Percentiles rank a stretch among this genome's conserved stretches.
phyloP scores from a whole-genome alignment of 2,888 invertebrate genomes.

The Drosophila leonis region DNA sequence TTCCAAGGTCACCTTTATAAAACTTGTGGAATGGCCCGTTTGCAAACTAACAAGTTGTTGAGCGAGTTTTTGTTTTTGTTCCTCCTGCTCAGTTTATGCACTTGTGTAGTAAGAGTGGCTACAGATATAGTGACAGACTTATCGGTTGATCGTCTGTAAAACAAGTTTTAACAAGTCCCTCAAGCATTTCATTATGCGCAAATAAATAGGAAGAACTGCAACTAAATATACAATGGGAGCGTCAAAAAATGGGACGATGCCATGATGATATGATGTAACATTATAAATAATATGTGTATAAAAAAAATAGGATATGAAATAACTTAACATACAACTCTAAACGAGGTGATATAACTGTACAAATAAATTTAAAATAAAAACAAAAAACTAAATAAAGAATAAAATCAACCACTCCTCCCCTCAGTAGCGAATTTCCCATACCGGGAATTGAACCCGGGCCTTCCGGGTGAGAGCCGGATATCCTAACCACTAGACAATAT shows the following conservation, averaged over 20 bases:
- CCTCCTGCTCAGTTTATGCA: conserved; percentile 26
- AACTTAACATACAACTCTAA: neutral
- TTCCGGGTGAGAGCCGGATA: conserved; percentile 85
- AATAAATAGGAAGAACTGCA: conserved; percentile 6
- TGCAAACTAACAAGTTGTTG: conserved; percentile 25
- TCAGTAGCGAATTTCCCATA: conserved; percentile 89
- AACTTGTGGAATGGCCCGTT: conserved; percentile 39
- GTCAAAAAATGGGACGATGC: neutral
- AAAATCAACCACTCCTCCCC: conserved; percentile 86
- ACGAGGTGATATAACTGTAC: no score
- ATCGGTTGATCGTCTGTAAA: conserved; percentile 26
- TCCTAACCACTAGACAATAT: conserved; percentile 85
- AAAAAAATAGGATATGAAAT: no score
- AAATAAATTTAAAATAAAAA: no score
- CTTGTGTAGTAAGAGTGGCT: conserved; percentile 34
- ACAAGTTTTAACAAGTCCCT: conserved; percentile 6
- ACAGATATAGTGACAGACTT: conserved; percentile 24
- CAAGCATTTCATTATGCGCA: conserved; percentile 25
- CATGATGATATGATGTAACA: neutral
- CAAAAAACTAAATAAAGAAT: no score
- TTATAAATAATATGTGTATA: neutral
- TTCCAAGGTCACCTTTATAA: conserved; percentile 41
- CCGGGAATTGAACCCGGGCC: conserved; percentile 95
- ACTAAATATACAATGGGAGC: neutral
- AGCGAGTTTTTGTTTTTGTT: conserved; percentile 37